Base-by-base conservation (phyloP, 2,797 vertebrate species). In the Syngnathus acus region DNA sequence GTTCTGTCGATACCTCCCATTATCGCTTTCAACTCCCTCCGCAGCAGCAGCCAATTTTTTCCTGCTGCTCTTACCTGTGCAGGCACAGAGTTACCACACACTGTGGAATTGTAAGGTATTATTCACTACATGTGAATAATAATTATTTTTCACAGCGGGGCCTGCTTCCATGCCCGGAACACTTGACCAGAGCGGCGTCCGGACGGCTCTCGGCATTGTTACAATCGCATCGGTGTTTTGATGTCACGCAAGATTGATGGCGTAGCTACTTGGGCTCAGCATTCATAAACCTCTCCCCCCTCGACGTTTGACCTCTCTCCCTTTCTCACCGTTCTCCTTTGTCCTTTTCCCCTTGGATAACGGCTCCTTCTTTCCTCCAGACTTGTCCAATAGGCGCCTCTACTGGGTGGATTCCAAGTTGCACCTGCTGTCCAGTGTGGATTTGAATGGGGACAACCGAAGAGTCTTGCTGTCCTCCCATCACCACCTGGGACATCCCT, bases 381-480 rank as follows among this genome's bases (percentile, higher is more conserved):
- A 99, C 88, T 86, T 99, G 86, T 91, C 95, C 81, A 96, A 90
- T 89, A 92, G 93, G 76, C 94, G 95, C 80, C 88, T 99, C n/a
- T 99, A 99, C 83, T 99, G 97, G 97, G 95, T 99, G 61, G 97
- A 99, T 86, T 98, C 97, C 73, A 99, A 99, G 87, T 86, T 98
- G 78, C 97, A 99, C 86, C 88, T 94, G 47, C 93, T 99, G 68
- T 98, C 96, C 78, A 97, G 95, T 64, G 92, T 98, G 75, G 96
- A 98, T 88, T 91, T 97, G 79, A 97, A 85, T 0, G 97, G 97
- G 23, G 89, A 91, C 86, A 95, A 96, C 84, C 93, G 97, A 65
- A 95, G 94, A 89, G 92, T 94, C 76, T 91, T 99, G 54, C 93
- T 98, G 58, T 94, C 92, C 26, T 99, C 96, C 57, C 85, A 88